Base-by-base conservation (phyloP, 1,140 invertebrate species). In the Lepidurus apus region DNA sequence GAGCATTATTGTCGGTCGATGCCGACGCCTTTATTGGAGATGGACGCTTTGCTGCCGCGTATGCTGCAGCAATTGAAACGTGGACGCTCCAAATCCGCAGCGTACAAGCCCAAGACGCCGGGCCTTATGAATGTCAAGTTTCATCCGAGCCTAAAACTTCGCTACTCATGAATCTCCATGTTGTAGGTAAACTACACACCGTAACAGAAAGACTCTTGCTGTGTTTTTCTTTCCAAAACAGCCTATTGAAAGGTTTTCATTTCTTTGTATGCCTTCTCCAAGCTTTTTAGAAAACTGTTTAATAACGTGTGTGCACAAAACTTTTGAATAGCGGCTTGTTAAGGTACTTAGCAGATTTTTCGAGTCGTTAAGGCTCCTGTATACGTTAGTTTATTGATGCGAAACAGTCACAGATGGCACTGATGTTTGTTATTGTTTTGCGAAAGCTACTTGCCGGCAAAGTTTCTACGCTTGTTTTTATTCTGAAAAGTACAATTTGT, bases 111-210 rank as follows among this genome's bases (percentile, higher is more conserved):
- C 89, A 92, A 78, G 95, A 97, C 86, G 93, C 92, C 78, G 95
- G 95, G 44, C 88, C 93, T 82, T 97, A 97, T 87, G 95, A 97
- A 88, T 96, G 95, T 84, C 94, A 96, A 89, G 92, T 96, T 83
- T 93, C 93, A 85, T 95, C 93, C 79, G 93, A 94, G 84, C 94
- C 94, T 80, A 96, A 95, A 88, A 93, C 94, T 88, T 95, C 93
- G 84, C 93, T 94, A 85, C 90, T 93, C 85, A 92, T 96, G 83
- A 91, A 92, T 83, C 90, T 97, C 79, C 93, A 93, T 85, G 93
- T 96, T 82, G 92, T 96, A 84, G 93, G 93, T 94, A 80, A 80
- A 43, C n/a, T n/a, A n/a, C 73, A 26, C 42, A 34, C 13, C 9
- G 53, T 9, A 34, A 34, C 34, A 34, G 4, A 34, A 34, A 34